Evolutionary conservation across 2,888 invertebrate genomes (phyloP).

Genomic region (Flexamia atlantica): DNA sequence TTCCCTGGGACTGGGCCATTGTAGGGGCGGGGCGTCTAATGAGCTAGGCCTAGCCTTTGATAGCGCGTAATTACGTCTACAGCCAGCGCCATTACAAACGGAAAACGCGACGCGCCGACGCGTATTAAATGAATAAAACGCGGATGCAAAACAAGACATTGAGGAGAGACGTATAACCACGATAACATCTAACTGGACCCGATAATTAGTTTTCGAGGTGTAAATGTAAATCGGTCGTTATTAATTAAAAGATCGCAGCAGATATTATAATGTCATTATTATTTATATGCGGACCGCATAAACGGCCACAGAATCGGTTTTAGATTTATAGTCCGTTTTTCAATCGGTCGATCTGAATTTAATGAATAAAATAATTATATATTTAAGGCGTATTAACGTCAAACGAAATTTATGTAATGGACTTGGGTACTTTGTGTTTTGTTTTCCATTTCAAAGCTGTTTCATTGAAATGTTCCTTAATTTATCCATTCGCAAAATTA

Average conservation of each 20-base stretch:
- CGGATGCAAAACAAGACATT: conserved; percentile 11
- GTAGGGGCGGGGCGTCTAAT: background rate
- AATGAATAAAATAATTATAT: conserved; percentile 27
- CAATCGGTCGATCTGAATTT: background rate
- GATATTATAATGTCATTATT: conserved; percentile 30
- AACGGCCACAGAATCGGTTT: background rate
- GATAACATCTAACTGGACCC: conserved; percentile 13
- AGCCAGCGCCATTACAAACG: conserved; percentile 2
- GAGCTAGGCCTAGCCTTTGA: conserved; percentile 1
- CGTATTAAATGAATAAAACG: background rate
- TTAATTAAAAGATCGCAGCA: conserved; percentile 37
- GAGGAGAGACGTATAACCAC: conserved; percentile 9
- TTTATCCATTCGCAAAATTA: too few species aligned
- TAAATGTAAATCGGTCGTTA: conserved; percentile 40
- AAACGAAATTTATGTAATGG: background rate
- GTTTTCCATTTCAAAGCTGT: too few species aligned
- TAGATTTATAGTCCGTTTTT: conserved; percentile 1
- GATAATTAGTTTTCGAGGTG: conserved; percentile 28
- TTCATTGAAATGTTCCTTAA: too few species aligned
- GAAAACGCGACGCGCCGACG: background rate
- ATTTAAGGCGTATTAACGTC: conserved; percentile 7
- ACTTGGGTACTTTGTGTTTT: too few species aligned
- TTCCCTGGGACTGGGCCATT: background rate
- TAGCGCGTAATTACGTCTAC: background rate
- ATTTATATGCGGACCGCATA: background rate